Base-by-base conservation (phyloP, 2,797 vertebrate species). In the Spatula clypeata region DNA sequence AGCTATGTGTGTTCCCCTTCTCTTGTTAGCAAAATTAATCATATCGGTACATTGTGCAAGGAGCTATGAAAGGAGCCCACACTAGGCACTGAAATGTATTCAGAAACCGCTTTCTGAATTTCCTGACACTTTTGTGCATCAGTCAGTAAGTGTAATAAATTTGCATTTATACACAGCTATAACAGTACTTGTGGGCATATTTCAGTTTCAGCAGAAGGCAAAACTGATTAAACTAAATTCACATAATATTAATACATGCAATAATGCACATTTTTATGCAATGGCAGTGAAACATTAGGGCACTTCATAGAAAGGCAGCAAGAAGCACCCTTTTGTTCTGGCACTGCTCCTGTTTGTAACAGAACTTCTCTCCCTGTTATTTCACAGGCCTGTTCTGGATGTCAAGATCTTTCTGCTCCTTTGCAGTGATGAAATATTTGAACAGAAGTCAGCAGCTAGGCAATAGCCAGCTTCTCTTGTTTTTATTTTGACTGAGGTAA, bases 1-100 rank as follows among this genome's bases (percentile, higher is more conserved):
- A 96, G 95, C 94, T 93, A 91, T 70, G 51, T 96, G 93, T 79
- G 79, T 55, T 84, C 61, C 45, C 31, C 71, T 91, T 82, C 88
- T 92, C 76, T 94, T 92, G 36, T 81, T 88, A 82, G 89, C 86
- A 86, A 94, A 92, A 94, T 95, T 94, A 95, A 88, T 92, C 93
- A 90, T 82, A 92, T 21, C 27, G 54, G 65, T 86, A 69, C 92
- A 92, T 88, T 83, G 77, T 80, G 70, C 53, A 58, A 93, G 36
- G 85, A 93, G 17, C 61, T 86, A 69, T 79, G 76, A 94, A 94
- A 94, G 60, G 18, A 88, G 74, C 40, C 38, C 53, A 65, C 55
- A 49, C 45, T 79, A 74, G 15, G 76, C 66, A 65, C 2, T n/a
- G 24, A 88, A 76, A 82, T 29, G 36, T 49, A 88, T 67, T 86